Evolutionary conservation across 2,113 vertebrate species (phyloP).

Genomic region (Zosterops pallidus): DNA sequence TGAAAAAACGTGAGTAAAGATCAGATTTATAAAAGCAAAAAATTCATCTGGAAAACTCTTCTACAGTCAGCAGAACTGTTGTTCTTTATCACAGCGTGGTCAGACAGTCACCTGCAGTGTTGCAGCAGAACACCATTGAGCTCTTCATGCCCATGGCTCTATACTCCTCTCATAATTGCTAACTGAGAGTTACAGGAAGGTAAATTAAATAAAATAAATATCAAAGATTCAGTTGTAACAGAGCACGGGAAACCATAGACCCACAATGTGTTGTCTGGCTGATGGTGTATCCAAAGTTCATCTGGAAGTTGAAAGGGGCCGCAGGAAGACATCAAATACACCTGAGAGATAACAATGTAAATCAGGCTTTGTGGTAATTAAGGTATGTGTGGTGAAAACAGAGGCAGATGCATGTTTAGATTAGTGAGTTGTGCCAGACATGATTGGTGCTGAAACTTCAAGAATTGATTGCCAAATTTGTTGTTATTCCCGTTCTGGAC

Average conservation of each 20-base stretch:
- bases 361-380: constrained; percentile 20
- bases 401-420: constrained; percentile 18
- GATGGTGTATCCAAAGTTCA: neutral
- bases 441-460: neutral
- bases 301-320: neutral
- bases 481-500: neutral
- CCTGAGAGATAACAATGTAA: neutral
- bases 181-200: neutral
- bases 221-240: neutral
- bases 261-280: neutral
- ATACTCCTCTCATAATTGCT: neutral
- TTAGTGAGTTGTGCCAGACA: neutral
- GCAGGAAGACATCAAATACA: neutral
- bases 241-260: neutral
- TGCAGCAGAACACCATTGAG: neutral
- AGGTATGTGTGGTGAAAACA: constrained; percentile 21
- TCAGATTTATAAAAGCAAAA: neutral
- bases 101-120: neutral
- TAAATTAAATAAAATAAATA: neutral
- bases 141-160: neutral
- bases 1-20: neutral
- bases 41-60: neutral
- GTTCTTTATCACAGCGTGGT: neutral
- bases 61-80: neutral
- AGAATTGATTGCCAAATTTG: constrained; percentile 1